These are phyloP conservation scores for Lithophane ornitopus DNA, from an alignment of 2,888 invertebrate species.

Conservation along the genomic window DNA sequence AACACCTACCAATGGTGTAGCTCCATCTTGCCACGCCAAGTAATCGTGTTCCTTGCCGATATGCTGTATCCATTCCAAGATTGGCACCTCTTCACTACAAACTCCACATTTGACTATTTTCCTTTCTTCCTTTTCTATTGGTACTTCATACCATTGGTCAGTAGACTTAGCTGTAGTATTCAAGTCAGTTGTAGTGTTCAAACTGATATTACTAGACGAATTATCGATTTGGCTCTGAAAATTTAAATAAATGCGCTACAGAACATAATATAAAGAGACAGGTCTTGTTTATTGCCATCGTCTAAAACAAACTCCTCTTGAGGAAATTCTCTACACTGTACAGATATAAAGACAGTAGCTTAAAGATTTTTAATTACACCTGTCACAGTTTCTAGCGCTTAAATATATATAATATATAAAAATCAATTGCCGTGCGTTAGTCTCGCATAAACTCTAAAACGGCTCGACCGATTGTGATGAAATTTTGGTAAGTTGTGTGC, in stretches of 20 bases:
- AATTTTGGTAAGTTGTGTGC: too few relatives aligned
- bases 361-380: background rate
- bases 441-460: too few relatives aligned
- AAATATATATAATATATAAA: background rate
- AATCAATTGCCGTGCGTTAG: too few relatives aligned
- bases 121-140: constrained; percentile 23
- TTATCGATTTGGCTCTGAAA: constrained; percentile 37
- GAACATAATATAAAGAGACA: background rate
- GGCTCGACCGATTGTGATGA: too few relatives aligned
- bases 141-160: constrained; percentile 48
- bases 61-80: constrained; percentile 87
- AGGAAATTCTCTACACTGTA: background rate
- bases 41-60: constrained; percentile 89
- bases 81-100: constrained; percentile 79
- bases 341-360: background rate
- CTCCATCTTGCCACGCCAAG: constrained; percentile 89
- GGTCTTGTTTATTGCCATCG: background rate
- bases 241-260: background rate
- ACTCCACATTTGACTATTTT: constrained; percentile 71
- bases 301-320: background rate
- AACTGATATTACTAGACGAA: constrained; percentile 29
- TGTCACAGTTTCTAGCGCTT: background rate
- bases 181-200: constrained; percentile 34
- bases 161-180: constrained; percentile 25
- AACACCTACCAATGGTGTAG: constrained; percentile 77